Conservation (phyloP, 2,888 invertebrate genomes). For the Cyclophora punctaria region DNA sequence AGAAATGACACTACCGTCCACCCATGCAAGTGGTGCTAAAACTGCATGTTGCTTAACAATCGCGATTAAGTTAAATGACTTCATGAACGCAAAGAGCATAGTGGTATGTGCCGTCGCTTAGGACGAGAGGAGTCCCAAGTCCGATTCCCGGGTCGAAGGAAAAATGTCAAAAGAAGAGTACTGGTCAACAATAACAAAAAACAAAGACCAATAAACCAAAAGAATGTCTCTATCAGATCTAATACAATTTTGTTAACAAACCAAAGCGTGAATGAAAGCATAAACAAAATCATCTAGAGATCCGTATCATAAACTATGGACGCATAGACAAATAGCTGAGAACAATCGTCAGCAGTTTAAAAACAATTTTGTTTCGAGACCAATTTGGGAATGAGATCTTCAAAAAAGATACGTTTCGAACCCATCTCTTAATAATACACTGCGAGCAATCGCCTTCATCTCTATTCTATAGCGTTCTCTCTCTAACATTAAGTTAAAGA, state of each 20-base stretch:
- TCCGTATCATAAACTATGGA: conserved; percentile 51
- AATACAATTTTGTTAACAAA: conserved; percentile 20
- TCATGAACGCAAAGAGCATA: too few relatives aligned
- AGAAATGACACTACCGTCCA: too few relatives aligned
- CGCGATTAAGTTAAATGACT: too few relatives aligned
- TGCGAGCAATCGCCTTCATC: conserved; percentile 53
- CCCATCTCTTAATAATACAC: conserved; percentile 70
- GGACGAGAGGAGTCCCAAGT: too few relatives aligned
- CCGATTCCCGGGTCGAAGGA: too few relatives aligned
- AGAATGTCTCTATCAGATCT: conserved; percentile 3
- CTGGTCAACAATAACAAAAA: too few relatives aligned
- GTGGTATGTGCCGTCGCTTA: too few relatives aligned
- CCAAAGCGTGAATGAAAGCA: conserved; percentile 50
- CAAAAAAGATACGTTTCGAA: conserved; percentile 52
- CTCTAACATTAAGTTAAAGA: conserved; percentile 29
- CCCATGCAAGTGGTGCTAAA: too few relatives aligned
- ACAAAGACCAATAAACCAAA: not conserved
- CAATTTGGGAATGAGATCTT: conserved; percentile 67
- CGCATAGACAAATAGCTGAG: conserved; percentile 70
- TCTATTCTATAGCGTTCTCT: conserved; percentile 37
- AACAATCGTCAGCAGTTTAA: conserved; percentile 69
- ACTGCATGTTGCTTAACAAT: too few relatives aligned
- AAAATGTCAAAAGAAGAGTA: too few relatives aligned
- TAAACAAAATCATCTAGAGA: conserved; percentile 45
- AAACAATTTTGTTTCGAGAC: conserved; percentile 68